A percentile compares a stretch with the other conserved stretches of the same genome.
These are phyloP conservation scores for Leptarthrus brevirostris DNA, from an alignment of 2,888 invertebrate species.

Conservation along the genomic window DNA sequence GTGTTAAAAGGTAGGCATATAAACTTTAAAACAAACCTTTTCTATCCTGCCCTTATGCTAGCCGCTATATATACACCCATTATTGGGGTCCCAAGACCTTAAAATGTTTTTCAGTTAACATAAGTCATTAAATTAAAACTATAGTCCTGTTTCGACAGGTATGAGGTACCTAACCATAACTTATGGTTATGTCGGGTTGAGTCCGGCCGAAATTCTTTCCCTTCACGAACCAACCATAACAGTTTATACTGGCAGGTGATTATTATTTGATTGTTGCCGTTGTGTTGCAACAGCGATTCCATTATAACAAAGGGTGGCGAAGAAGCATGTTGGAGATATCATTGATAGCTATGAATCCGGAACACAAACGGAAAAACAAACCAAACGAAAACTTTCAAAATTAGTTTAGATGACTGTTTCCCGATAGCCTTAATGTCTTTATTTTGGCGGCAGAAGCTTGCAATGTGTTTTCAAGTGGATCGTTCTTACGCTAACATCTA, in stretches of 20 bases:
- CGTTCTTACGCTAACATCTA: conserved; percentile 47
- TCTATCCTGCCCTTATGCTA: conserved; percentile 5
- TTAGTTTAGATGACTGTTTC: conserved; percentile 47
- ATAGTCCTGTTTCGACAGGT: not conserved
- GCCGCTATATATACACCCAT: not conserved
- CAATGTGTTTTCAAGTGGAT: not conserved
- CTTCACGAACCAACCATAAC: conserved; percentile 42
- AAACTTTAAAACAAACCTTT: conserved; percentile 9
- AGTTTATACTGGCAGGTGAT: conserved; percentile 52
- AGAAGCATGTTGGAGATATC: not conserved
- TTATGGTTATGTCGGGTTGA: not conserved
- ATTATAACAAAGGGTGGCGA: not conserved
- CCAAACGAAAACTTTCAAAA: conserved; percentile 45
- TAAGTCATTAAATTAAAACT: not conserved
- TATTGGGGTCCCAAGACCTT: not conserved
- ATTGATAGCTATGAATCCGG: conserved; percentile 18
- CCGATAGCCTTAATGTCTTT: conserved; percentile 43
- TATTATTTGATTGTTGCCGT: conserved; percentile 52
- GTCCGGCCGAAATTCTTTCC: not conserved
- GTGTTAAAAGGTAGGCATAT: not conserved
- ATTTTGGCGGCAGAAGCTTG: not conserved
- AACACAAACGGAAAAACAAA: not conserved
- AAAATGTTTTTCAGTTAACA: not conserved
- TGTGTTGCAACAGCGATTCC: conserved; percentile 12
- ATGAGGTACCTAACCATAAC: not conserved